A percentile compares a stretch with the other conserved stretches of the same genome.
Conservation (phyloP, 2,888 invertebrate species). For the Pristionchus mayeri region DNA sequence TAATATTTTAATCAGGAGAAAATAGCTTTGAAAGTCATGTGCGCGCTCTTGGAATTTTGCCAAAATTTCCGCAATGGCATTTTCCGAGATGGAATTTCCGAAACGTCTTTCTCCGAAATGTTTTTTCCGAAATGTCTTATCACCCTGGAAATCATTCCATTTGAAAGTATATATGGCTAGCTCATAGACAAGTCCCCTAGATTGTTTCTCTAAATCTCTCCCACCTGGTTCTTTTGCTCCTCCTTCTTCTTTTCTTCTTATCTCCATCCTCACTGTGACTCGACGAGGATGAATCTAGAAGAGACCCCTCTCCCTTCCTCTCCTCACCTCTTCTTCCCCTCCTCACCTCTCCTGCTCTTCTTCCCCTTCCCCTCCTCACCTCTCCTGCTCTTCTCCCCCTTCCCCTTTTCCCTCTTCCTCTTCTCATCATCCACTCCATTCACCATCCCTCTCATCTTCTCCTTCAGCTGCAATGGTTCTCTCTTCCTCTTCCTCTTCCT, state of each 20-base stretch:
- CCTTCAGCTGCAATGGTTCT: conserved; percentile 50
- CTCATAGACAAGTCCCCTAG: too few species aligned
- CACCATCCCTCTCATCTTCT: conserved; percentile 47
- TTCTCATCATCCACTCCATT: conserved; percentile 27
- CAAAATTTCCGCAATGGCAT: too few species aligned
- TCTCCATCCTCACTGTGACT: conserved; percentile 8
- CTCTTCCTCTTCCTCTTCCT: not conserved
- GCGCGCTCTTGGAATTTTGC: too few species aligned
- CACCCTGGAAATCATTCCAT: too few species aligned
- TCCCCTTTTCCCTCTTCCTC: conserved; percentile 42
- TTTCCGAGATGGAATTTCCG: too few species aligned
- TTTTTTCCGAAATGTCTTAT: too few species aligned
- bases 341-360: conserved; percentile 39
- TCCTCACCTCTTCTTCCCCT: not conserved
- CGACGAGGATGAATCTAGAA: conserved; percentile 42
- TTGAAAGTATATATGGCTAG: too few species aligned
- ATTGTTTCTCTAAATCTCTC: too few species aligned
- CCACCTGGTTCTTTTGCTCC: not conserved
- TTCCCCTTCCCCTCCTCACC: conserved; percentile 45
- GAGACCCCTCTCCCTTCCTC: not conserved
- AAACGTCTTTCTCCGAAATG: too few species aligned
- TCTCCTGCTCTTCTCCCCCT: conserved; percentile 37
- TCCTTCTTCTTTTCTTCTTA: not conserved
- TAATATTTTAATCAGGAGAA: not conserved
- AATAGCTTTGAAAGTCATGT: too few species aligned